These are phyloP conservation scores for Encarsia formosa DNA, from an alignment of 2,888 invertebrate species.

Conservation along the genomic window DNA sequence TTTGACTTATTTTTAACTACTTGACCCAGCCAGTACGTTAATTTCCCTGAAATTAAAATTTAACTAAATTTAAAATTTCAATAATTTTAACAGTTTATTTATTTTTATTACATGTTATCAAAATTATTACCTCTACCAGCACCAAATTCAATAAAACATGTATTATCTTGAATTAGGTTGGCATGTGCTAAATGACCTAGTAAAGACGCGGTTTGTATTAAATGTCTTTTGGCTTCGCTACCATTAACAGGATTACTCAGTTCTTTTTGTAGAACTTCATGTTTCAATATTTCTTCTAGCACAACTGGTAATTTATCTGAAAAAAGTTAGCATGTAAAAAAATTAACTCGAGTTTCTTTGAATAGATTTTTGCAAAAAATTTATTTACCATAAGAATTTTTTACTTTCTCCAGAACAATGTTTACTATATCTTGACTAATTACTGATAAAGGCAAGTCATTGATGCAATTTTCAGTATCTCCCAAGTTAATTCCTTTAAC, in stretches of 20 bases:
- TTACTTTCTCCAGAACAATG: constrained; percentile 40
- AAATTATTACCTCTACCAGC: constrained; percentile 79
- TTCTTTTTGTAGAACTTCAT: constrained; percentile 54
- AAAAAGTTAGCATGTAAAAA: constrained; percentile 10
- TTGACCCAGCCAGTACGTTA: constrained; percentile 73
- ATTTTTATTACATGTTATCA: neutral
- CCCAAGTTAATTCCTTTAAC: constrained; percentile 54
- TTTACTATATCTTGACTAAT: constrained; percentile 35
- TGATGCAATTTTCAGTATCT: constrained; percentile 30
- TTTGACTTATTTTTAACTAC: constrained; percentile 54
- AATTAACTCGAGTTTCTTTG: neutral
- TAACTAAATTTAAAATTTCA: neutral
- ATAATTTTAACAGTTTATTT: neutral
- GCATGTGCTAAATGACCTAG: constrained; percentile 65
- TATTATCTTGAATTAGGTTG: constrained; percentile 58
- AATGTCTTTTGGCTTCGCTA: constrained; percentile 65
- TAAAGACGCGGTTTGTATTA: constrained; percentile 74
- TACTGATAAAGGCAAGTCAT: constrained; percentile 36
- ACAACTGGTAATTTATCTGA: constrained; percentile 46
- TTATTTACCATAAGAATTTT: constrained; percentile 39
- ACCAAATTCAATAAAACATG: constrained; percentile 81
- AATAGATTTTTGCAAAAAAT: neutral
- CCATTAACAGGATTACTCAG: constrained; percentile 57
- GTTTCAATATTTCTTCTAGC: constrained; percentile 47
- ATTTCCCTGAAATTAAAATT: constrained; percentile 56